Evolutionary conservation across 2,888 invertebrate genomes (phyloP).

Genomic region (Apoda limacodes): DNA sequence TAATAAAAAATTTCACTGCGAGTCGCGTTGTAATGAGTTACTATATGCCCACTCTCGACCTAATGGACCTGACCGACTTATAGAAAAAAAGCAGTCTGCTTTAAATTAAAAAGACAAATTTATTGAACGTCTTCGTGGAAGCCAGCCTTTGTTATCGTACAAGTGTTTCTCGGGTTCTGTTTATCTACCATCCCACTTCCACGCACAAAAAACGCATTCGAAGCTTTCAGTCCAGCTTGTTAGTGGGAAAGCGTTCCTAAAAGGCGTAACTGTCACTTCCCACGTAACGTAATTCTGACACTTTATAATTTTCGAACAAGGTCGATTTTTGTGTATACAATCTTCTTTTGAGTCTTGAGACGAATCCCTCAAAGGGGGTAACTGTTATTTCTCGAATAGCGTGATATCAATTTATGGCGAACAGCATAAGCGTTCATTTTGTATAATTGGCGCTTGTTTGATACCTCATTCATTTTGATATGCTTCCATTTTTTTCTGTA

Average conservation of each 20-base stretch:
- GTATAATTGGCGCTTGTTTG: constrained; percentile 56
- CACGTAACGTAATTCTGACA: constrained; percentile 64
- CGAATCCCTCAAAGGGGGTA: constrained; percentile 60
- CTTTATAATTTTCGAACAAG: constrained; percentile 65
- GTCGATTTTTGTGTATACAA: constrained; percentile 52
- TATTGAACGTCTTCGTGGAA: constrained; percentile 69
- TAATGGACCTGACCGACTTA: constrained; percentile 51
- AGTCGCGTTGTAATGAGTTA: constrained; percentile 53
- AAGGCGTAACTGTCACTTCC: constrained; percentile 64
- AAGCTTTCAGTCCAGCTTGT: constrained; percentile 58
- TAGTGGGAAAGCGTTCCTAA: constrained; percentile 56
- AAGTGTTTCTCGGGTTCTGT: constrained; percentile 68
- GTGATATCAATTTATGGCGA: constrained; percentile 61
- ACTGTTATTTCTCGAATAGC: constrained; percentile 43
- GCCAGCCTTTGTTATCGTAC: constrained; percentile 67
- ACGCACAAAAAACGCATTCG: constrained; percentile 34
- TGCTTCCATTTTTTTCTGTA: constrained; percentile 39
- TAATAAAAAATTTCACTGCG: constrained; percentile 55
- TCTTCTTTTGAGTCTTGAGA: constrained; percentile 38
- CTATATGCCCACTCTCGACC: constrained; percentile 48
- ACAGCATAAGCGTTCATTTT: constrained; percentile 62
- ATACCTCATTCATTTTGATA: constrained; percentile 52
- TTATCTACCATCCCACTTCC: constrained; percentile 47
- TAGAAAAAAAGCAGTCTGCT: constrained; percentile 53
- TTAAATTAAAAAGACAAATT: constrained; percentile 71